Evolutionary conservation across 1,140 invertebrate species (phyloP), one percentile per base, ranked within the genome.

Genomic region (Cydia fagiglandana): DNA sequence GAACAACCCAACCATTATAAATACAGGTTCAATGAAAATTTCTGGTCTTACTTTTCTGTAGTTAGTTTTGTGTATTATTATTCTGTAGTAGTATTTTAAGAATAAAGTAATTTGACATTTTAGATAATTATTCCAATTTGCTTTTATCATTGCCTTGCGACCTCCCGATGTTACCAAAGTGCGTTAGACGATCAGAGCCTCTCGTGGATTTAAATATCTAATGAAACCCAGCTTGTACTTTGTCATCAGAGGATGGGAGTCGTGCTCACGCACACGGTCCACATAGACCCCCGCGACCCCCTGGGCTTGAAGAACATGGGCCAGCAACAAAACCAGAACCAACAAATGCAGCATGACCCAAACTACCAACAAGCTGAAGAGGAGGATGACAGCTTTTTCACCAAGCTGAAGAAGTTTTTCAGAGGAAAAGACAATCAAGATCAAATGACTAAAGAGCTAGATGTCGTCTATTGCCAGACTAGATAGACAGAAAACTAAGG

Each of bases 111-210:
- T 7, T 38, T 38, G 6, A 38, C 34, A 38, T 38, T 66, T 34
- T 12, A 66, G 17, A 61, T 61, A 61, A 15, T 47, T 56, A 2
- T 47, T 53, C 13, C 64, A 70, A 17, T 1, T 56, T 56, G 34
- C 41, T 70, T 53, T n/a, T 56, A 45, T 79, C 73, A 66, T 74
- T 76, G 68, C 64, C 77, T 78, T 79, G 77, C 78, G 78, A 80
- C 77, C 75, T 64, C 70, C 64, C 38, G 56, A 41, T 68, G 64
- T 28, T 74, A 13, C 74, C 77, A 78, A 81, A 88, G 90, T 91
- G 90, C 89, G 90, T 91, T 91, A 85, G 89, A 90, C 90, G 90
- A 91, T 88, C 89, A 87, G 90, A 90, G 87, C 84, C 88, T 84
- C 80, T 30, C 47, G 45, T 47, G 77, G 79, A 81, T 84, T 88